These are phyloP conservation scores for Protosalanx chinensis DNA, from an alignment of 2,797 vertebrate genomes.

Conservation along the genomic window DNA sequence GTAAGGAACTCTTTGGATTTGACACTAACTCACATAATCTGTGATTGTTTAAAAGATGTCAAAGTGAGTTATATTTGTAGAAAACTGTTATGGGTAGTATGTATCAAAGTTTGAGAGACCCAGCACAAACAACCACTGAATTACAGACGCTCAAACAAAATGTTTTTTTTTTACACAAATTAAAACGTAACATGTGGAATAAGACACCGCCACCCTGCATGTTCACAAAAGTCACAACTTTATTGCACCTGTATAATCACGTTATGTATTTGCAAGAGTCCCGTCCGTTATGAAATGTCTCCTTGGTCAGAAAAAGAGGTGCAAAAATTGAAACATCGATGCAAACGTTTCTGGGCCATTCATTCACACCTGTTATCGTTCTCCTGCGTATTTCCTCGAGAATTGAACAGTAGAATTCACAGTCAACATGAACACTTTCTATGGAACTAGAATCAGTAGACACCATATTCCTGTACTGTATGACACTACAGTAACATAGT, in stretches of 20 bases:
- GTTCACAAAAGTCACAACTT: constrained; percentile 77
- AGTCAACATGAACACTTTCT: constrained; percentile 48
- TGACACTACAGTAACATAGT: constrained; percentile 53
- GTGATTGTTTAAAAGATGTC: too few species aligned
- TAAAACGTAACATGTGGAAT: too few species aligned
- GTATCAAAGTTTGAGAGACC: too few species aligned
- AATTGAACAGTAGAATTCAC: constrained; percentile 49
- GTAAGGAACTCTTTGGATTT: too few species aligned
- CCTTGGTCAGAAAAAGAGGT: constrained; percentile 69
- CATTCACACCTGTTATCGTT: constrained; percentile 48
- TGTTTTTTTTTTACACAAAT: too few species aligned
- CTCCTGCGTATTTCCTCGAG: constrained; percentile 40
- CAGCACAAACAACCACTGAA: too few species aligned
- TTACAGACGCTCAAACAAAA: too few species aligned
- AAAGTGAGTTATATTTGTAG: too few species aligned
- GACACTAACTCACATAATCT: too few species aligned
- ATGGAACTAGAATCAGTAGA: constrained; percentile 32
- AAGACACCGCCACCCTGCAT: constrained; percentile 16
- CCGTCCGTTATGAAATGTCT: constrained; percentile 71
- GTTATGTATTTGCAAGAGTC: constrained; percentile 51
- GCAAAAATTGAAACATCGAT: constrained; percentile 67
- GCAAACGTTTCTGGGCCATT: constrained; percentile 58
- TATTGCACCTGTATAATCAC: constrained; percentile 77
- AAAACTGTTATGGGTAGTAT: too few species aligned
- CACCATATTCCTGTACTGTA: constrained; percentile 49